A percentile compares a stretch with the other conserved stretches of the same genome.
These are phyloP conservation scores for Salminus brasiliensis DNA, from an alignment of 2,113 vertebrate species.

Conservation along the genomic window DNA sequence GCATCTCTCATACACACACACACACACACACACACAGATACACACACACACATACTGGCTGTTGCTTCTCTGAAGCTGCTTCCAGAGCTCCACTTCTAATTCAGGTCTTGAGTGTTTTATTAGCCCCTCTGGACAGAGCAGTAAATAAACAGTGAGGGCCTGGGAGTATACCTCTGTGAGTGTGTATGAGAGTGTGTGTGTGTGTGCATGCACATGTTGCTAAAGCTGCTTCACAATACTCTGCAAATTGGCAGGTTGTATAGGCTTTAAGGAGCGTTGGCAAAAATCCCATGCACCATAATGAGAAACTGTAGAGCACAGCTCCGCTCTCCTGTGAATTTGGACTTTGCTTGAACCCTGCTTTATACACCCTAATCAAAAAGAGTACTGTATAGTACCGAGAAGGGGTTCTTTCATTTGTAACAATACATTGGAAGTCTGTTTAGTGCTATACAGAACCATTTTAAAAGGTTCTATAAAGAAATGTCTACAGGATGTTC, in stretches of 20 bases:
- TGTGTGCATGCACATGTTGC: background rate
- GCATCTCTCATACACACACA: background rate
- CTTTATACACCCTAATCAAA: too few species aligned
- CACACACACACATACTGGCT: constrained; percentile 13
- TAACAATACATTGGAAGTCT: too few species aligned
- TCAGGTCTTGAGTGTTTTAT: constrained; percentile 45
- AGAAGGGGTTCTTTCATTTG: too few species aligned
- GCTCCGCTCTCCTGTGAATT: background rate
- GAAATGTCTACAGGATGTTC: too few species aligned
- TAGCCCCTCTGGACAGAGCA: constrained; percentile 38
- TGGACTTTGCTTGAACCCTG: too few species aligned
- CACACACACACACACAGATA: constrained; percentile 12
- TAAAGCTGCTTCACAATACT: constrained; percentile 8
- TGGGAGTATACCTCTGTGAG: background rate
- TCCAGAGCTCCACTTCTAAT: constrained; percentile 31
- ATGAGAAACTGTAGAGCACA: too few species aligned
- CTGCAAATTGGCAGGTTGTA: constrained; percentile 52
- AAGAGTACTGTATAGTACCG: too few species aligned
- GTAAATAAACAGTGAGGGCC: constrained; percentile 34
- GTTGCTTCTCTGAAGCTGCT: constrained; percentile 21
- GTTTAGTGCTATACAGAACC: too few species aligned
- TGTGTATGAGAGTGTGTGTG: constrained; percentile 32
- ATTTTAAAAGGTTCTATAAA: too few species aligned
- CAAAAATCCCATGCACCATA: too few species aligned
- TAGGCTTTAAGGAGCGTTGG: constrained; percentile 23